phyloP scores from a whole-genome alignment of 2,888 invertebrate species.

The Microctonus hyperodae region DNA sequence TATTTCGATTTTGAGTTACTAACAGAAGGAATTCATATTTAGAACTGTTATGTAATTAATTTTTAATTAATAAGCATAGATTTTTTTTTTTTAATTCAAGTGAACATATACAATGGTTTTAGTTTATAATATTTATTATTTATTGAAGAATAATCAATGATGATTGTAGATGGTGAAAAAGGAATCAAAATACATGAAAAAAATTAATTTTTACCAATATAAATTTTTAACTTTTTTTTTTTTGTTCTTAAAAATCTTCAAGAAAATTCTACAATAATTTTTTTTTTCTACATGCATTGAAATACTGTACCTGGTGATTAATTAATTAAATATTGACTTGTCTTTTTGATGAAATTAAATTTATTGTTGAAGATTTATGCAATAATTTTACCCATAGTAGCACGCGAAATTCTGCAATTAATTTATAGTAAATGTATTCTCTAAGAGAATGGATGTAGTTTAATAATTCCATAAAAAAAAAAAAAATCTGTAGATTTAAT shows the following conservation, averaged over 20 bases:
- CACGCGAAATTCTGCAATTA: not conserved
- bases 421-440: not conserved
- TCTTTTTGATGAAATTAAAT: not conserved
- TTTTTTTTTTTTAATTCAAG: not conserved
- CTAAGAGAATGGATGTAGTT: not conserved
- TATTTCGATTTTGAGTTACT: not conserved
- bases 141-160: too few relatives aligned
- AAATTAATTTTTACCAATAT: too few relatives aligned
- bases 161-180: too few relatives aligned
- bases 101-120: too few relatives aligned
- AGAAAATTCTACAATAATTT: not conserved
- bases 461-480: not conserved
- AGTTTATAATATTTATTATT: too few relatives aligned
- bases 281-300: not conserved
- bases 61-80: not conserved
- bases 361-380: not conserved
- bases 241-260: not conserved
- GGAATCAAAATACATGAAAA: too few relatives aligned
- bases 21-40: not conserved
- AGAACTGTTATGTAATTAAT: too few relatives aligned
- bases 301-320: not conserved
- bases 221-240: too few relatives aligned
- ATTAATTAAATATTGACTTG: conserved; percentile 4
- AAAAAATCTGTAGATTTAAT: not conserved
- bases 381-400: not conserved